Percentiles rank a stretch among this genome's conserved stretches.
These are phyloP conservation scores for Holacanthella duospinosa DNA, from an alignment of 2,888 invertebrate species.

Conservation along the genomic window DNA sequence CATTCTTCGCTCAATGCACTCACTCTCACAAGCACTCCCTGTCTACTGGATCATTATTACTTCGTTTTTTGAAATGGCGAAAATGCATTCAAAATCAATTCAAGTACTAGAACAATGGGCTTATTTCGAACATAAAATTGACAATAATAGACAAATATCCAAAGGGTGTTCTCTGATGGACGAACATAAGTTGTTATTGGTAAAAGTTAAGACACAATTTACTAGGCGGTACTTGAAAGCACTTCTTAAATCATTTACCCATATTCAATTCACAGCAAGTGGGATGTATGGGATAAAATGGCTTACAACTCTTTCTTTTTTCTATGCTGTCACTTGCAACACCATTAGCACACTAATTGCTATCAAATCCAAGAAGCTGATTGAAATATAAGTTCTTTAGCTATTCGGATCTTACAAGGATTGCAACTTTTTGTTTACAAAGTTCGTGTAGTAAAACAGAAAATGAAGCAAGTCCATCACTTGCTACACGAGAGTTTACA, in stretches of 20 bases:
- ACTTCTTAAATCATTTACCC: neutral
- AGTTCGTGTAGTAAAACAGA: no score
- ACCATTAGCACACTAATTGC: neutral
- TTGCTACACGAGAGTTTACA: no score
- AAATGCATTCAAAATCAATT: neutral
- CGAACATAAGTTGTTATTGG: no score
- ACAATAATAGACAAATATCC: neutral
- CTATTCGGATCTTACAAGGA: no score
- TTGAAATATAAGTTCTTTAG: no score
- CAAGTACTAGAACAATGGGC: neutral
- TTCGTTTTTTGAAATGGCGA: neutral
- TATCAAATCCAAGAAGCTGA: neutral
- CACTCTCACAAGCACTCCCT: neutral
- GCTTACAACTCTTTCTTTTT: neutral
- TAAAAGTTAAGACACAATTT: no score
- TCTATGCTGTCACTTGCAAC: neutral
- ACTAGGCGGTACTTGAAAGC: neutral
- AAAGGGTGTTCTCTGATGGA: no score
- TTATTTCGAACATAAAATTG: neutral
- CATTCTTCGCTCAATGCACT: neutral
- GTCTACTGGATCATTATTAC: neutral
- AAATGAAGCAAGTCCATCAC: no score
- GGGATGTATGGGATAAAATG: neutral
- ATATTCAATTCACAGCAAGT: neutral
- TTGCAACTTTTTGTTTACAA: no score